A percentile compares a stretch with the other conserved stretches of the same genome.
Evolutionary conservation across 2,888 invertebrate genomes (phyloP).

Genomic region (Choristoneura rosaceana): DNA sequence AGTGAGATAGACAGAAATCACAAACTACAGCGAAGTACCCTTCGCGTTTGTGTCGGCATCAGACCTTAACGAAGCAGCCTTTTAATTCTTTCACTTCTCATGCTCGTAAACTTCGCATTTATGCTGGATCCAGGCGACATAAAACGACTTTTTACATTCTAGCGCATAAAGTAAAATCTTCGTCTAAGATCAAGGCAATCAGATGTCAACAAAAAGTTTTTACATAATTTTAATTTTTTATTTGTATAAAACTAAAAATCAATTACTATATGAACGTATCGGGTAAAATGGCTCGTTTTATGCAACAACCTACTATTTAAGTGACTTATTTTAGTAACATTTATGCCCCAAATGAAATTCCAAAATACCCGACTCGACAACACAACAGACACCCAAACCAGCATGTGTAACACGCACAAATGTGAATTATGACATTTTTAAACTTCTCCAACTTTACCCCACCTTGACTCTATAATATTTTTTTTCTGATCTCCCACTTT

Average conservation of each 20-base stretch:
- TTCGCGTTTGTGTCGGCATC: neutral
- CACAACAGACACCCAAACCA: constrained; percentile 40
- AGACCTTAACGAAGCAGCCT: neutral
- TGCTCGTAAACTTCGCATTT: too few relatives aligned
- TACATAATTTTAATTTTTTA: too few relatives aligned
- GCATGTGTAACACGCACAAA: constrained; percentile 22
- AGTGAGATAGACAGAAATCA: neutral
- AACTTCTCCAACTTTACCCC: constrained; percentile 25
- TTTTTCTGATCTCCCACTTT: constrained; percentile 34
- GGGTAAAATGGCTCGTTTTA: too few relatives aligned
- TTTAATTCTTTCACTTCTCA: neutral
- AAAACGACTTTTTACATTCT: too few relatives aligned
- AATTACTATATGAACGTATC: too few relatives aligned
- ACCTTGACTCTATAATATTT: constrained; percentile 34
- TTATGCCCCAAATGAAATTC: neutral
- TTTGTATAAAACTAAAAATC: too few relatives aligned
- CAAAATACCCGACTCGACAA: constrained; percentile 18
- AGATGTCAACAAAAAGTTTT: too few relatives aligned
- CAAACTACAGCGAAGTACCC: neutral
- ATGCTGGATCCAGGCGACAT: too few relatives aligned
- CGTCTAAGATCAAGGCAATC: too few relatives aligned
- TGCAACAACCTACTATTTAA: neutral
- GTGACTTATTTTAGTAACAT: neutral
- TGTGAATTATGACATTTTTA: constrained; percentile 1
- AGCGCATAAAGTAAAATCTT: too few relatives aligned